Base-by-base conservation (phyloP, 2,113 vertebrate genomes). In the Mormoops blainvillei region DNA sequence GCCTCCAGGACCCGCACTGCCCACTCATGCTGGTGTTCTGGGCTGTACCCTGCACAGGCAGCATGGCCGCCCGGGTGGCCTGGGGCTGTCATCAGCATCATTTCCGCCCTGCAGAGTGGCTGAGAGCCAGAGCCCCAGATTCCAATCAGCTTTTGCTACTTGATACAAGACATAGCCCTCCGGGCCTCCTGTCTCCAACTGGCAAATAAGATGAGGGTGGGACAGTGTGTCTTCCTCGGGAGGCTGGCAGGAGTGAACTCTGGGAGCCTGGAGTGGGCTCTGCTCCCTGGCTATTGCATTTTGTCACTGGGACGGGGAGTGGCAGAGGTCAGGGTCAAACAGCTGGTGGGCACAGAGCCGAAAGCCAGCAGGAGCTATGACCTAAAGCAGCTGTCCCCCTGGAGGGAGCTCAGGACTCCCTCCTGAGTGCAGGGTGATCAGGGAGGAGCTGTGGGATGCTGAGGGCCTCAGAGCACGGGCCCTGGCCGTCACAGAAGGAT, bases 1-100 rank as follows among this genome's bases (percentile, higher is more conserved):
- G 54, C 43, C 43, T 6, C 73, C 63, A 0, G 74, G 5, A 13
- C 18, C 31, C 1, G 13, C 38, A 0, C 48, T 9, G 43, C 3
- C 24, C 5, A 2, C 22, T 1, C 1, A 0, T 10, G 61, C 22
- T 26, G 0, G 5, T 1, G 38, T 9, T 22, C 33, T 22, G 28
- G 10, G 43, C 43, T 5, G 28, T 0, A 0, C 11, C 19, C 7
- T n/a, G 24, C 33, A 14, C 1, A 7, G 36, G 61, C 0, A 0
- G 58, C 2, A 4, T 41, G 45, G 28, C 31, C 28, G 1, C 38
- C n/a, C 43, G 0, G 43, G n/a, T 10, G 36, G 22, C 84, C 82
- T 2, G 2, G 50, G 24, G 61, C 24, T 41, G 36, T 36, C 31
- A 0, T 5, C 12, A 0, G 8, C 0, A 2, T 28, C 12, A 0